Evolutionary conservation across 2,797 vertebrate species (phyloP).

Genomic region (Kryptopterus vitreolus): DNA sequence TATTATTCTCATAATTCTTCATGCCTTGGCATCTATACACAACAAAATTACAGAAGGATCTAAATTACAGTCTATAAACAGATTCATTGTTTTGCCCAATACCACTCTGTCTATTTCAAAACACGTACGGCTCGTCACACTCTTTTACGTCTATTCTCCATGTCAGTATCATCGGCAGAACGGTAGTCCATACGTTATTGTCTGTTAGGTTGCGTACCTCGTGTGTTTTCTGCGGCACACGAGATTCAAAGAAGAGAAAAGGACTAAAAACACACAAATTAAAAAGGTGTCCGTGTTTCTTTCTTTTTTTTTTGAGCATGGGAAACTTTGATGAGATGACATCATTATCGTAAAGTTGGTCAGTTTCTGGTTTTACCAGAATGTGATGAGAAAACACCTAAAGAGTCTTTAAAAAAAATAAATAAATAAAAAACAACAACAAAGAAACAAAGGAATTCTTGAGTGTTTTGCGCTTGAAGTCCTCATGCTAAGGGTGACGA

Average conservation of each 20-base stretch:
- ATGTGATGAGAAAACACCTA: constrained; percentile 25
- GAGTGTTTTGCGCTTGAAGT: constrained; percentile 47
- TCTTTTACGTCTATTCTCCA: constrained; percentile 13
- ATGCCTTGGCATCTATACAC: constrained; percentile 45
- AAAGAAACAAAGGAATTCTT: constrained; percentile 25
- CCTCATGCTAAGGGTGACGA: constrained; percentile 26
- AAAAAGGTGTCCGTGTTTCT: constrained; percentile 28
- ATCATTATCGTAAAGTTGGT: constrained; percentile 44
- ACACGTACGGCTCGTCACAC: constrained; percentile 17
- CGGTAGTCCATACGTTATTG: not conserved
- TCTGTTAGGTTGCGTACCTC: not conserved
- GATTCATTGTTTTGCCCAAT: constrained; percentile 21
- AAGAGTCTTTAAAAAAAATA: constrained; percentile 26
- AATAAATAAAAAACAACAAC: too few species aligned
- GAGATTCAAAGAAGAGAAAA: constrained; percentile 14
- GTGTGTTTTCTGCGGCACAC: constrained; percentile 21
- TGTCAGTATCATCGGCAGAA: constrained; percentile 18
- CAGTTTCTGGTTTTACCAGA: constrained; percentile 32
- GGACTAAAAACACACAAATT: constrained; percentile 19
- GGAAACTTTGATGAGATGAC: constrained; percentile 38
- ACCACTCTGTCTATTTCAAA: constrained; percentile 5
- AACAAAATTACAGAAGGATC: constrained; percentile 48
- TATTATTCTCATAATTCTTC: constrained; percentile 20
- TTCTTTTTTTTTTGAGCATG: constrained; percentile 19
- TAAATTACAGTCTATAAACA: constrained; percentile 46